phyloP scores from a whole-genome alignment of 64 coral and sea anemone genomes.

The Stichodactyla mertensii region DNA sequence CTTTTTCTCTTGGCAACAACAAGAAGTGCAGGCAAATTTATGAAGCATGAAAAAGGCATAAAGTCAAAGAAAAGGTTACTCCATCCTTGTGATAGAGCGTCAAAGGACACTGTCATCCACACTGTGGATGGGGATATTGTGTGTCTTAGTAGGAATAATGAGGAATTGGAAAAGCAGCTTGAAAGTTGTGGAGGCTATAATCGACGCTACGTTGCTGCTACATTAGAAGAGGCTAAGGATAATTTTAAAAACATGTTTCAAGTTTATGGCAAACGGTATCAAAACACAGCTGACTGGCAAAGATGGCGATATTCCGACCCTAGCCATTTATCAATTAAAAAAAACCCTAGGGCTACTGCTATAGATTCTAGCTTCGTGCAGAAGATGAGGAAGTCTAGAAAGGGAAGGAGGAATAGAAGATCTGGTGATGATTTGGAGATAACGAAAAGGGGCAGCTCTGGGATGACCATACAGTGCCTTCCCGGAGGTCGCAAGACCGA shows the following conservation, averaged over 20 bases:
- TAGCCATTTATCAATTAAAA: too few relatives aligned
- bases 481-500: neutral
- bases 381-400: neutral
- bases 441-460: neutral
- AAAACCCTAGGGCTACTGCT: too few relatives aligned
- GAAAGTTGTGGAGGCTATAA: neutral
- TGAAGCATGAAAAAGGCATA: neutral
- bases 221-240: neutral
- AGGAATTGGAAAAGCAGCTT: neutral
- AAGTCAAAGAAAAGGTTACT: neutral
- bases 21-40: neutral
- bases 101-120: neutral
- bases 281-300: neutral
- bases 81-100: neutral
- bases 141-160: neutral
- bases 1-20: neutral
- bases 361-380: neutral
- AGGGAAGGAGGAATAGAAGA: neutral
- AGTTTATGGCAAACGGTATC: neutral
- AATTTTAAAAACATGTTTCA: slow-evolving; percentile 15
- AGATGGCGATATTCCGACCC: neutral
- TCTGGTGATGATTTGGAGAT: neutral
- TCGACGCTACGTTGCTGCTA: neutral
- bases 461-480: neutral
- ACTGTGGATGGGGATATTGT: neutral